Evolutionary conservation across 1,140 invertebrate species (phyloP).

Genomic region (Drosophila takahashii): DNA sequence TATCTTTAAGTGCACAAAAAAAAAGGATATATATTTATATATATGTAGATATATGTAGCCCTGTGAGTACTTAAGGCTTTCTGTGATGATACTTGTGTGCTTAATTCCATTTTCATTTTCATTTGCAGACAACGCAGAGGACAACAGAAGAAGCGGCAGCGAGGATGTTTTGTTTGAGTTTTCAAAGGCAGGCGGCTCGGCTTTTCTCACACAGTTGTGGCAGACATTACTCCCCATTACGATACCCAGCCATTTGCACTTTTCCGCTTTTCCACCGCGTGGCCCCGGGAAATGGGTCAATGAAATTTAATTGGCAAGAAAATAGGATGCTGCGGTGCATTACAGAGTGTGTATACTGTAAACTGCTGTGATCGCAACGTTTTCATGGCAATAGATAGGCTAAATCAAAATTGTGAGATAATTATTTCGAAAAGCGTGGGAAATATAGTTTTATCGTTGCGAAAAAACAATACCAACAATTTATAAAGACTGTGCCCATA

Average conservation of each 20-base stretch:
- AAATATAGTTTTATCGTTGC: no score
- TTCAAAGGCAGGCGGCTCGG: slow-evolving; percentile 19
- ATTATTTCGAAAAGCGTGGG: no score
- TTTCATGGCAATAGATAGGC: not conserved
- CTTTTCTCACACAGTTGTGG: slow-evolving; percentile 4
- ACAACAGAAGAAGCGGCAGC: slow-evolving; percentile 5
- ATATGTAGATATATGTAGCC: not conserved
- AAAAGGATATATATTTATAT: not conserved
- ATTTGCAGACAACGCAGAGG: slow-evolving; percentile 47
- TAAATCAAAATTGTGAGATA: no score
- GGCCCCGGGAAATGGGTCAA: slow-evolving; percentile 58
- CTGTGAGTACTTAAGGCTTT: slow-evolving; percentile 25
- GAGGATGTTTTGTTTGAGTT: slow-evolving; percentile 60
- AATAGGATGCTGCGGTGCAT: slow-evolving; percentile 1
- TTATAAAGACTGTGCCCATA: no score
- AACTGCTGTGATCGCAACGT: not conserved
- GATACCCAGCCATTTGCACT: slow-evolving; percentile 3
- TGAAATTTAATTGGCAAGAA: slow-evolving; percentile 40
- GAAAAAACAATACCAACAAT: no score
- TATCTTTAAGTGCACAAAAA: slow-evolving; percentile 31
- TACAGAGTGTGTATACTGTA: no score
- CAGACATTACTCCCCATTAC: slow-evolving; percentile 18
- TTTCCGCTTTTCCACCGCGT: slow-evolving; percentile 20
- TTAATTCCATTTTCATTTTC: slow-evolving; percentile 80
- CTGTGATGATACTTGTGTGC: slow-evolving; percentile 43